phyloP scores from a whole-genome alignment of 2,888 invertebrate genomes.

The Brassicogethes aeneus region DNA sequence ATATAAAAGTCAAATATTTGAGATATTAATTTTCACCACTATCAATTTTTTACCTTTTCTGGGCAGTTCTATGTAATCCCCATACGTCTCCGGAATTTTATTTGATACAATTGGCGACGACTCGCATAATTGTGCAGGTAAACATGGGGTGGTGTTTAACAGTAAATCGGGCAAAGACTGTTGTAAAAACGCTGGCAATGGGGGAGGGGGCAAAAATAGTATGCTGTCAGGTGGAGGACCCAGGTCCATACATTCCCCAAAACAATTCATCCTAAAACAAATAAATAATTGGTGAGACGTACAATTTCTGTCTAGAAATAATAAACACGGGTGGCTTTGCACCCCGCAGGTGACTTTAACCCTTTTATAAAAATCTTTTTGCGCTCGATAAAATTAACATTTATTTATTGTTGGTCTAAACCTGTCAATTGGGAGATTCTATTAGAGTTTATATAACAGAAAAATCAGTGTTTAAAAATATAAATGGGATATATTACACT shows the following conservation, averaged over 20 bases:
- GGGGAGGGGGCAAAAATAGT: constrained; percentile 77
- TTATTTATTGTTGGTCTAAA: no score
- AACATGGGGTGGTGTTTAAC: constrained; percentile 53
- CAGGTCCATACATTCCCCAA: constrained; percentile 51
- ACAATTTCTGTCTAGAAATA: no score
- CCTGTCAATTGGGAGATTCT: no score
- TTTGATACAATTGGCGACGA: constrained; percentile 40
- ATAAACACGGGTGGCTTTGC: no score
- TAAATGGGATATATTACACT: no score
- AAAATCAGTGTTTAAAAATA: no score
- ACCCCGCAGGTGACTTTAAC: no score
- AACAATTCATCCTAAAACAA: constrained; percentile 49
- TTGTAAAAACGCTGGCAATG: constrained; percentile 66
- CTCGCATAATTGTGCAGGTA: constrained; percentile 55
- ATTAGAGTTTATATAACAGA: no score
- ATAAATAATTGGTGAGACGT: not conserved
- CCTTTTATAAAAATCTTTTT: no score
- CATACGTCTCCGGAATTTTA: constrained; percentile 27
- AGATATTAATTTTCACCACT: no score
- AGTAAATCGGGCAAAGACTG: constrained; percentile 38
- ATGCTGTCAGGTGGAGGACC: constrained; percentile 78
- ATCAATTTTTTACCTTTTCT: constrained; percentile 69
- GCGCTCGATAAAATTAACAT: no score
- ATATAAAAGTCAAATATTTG: not conserved
- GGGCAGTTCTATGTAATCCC: constrained; percentile 70